Conservation (phyloP, 2,113 vertebrate species). For the Rafetus swinhoei region DNA sequence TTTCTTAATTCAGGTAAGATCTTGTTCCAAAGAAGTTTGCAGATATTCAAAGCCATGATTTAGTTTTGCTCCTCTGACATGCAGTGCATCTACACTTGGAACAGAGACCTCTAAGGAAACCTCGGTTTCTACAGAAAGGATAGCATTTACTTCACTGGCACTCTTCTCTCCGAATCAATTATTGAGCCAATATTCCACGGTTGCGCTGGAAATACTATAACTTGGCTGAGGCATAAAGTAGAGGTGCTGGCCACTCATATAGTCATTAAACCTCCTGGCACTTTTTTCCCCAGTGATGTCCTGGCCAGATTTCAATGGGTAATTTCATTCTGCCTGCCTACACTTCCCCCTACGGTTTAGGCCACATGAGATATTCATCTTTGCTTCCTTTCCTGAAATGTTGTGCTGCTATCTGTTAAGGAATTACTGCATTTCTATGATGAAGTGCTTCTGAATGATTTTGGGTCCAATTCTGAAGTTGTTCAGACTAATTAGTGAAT, state of each 20-base stretch:
- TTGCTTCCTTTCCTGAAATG: neutral
- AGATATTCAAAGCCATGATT: neutral
- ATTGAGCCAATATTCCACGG: neutral
- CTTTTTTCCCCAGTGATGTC: neutral
- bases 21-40: neutral
- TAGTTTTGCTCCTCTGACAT: neutral
- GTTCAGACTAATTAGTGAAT: neutral
- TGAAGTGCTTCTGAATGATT: neutral
- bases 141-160: rapidly evolving
- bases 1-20: neutral
- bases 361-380: neutral
- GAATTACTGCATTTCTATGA: neutral
- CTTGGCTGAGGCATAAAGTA: neutral
- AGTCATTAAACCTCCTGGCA: neutral
- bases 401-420: neutral
- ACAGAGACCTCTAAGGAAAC: neutral
- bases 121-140: neutral
- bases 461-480: neutral
- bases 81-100: neutral
- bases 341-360: neutral
- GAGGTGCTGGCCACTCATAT: neutral
- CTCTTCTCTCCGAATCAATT: neutral
- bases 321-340: neutral
- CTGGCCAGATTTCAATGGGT: neutral
- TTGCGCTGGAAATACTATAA: neutral